phyloP scores from a whole-genome alignment of 1,140 invertebrate species.

The Schlechtendalia chinensis region DNA sequence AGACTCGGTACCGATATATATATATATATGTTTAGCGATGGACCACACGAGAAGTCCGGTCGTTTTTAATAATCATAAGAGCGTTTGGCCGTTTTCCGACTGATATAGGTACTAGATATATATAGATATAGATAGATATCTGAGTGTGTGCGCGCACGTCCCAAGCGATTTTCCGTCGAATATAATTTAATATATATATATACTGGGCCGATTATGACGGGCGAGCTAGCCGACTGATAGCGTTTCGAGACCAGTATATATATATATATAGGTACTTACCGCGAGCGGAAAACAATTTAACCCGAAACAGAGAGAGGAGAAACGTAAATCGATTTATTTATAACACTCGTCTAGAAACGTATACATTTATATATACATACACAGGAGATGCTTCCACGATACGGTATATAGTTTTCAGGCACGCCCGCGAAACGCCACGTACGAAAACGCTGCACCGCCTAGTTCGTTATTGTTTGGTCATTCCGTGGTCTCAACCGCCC shows the following conservation, averaged over 20 bases:
- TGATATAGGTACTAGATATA: neutral
- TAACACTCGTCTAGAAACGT: neutral
- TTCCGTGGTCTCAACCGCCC: too few species aligned
- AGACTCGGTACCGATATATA: neutral
- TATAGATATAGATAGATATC: neutral
- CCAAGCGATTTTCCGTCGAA: constrained; percentile 5
- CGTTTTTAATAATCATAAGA: constrained; percentile 49
- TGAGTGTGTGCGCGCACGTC: neutral
- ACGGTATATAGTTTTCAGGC: neutral
- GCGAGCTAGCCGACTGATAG: neutral
- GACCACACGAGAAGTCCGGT: neutral
- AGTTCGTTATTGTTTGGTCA: too few species aligned
- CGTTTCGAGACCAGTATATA: too few species aligned
- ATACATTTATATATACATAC: neutral
- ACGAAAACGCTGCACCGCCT: too few species aligned
- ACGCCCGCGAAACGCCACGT: too few species aligned
- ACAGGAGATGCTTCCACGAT: neutral
- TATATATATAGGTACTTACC: neutral
- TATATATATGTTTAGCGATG: neutral
- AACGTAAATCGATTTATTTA: constrained; percentile 22
- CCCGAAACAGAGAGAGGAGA: too few species aligned
- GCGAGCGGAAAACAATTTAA: constrained; percentile 20
- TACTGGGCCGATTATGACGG: neutral
- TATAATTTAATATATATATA: neutral
- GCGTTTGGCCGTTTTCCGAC: constrained; percentile 41